A percentile compares a stretch with the other conserved stretches of the same genome.
Evolutionary conservation across 2,888 invertebrate species (phyloP).

Genomic region (Amphimallon solstitiale): DNA sequence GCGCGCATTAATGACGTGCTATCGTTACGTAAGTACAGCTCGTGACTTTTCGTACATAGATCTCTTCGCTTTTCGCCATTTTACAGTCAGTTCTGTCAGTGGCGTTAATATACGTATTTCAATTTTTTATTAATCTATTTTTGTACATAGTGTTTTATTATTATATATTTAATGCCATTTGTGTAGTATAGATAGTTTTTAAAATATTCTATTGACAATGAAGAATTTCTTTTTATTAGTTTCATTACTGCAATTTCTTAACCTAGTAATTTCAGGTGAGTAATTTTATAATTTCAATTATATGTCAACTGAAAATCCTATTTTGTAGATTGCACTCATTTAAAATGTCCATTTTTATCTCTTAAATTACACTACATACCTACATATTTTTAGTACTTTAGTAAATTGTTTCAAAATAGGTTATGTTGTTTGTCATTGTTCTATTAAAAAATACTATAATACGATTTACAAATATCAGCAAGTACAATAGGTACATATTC

Average conservation of each 20-base stretch:
- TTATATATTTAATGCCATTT: constrained; percentile 29
- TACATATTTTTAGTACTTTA: background rate
- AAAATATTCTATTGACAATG: constrained; percentile 49
- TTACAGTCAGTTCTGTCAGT: constrained; percentile 8
- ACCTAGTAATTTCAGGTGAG: constrained; percentile 33
- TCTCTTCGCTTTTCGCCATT: constrained; percentile 29
- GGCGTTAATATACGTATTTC: constrained; percentile 16
- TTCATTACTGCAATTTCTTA: constrained; percentile 47
- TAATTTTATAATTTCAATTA: background rate
- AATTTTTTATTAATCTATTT: constrained; percentile 19
- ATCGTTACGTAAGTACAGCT: constrained; percentile 36
- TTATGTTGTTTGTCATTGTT: constrained; percentile 29
- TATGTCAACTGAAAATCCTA: background rate
- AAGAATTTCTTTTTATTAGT: constrained; percentile 58
- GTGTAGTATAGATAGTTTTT: constrained; percentile 28
- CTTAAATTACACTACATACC: background rate
- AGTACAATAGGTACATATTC: too few species aligned
- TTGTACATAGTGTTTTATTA: constrained; percentile 29
- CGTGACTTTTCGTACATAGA: constrained; percentile 23
- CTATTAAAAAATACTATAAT: too few species aligned
- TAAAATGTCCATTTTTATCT: background rate
- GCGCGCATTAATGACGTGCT: constrained; percentile 28
- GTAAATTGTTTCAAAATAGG: background rate
- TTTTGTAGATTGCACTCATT: background rate
- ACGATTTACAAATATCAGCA: too few species aligned